These are phyloP conservation scores for Ceratoteleas bidentatus DNA, from an alignment of 1,140 invertebrate genomes.

Conservation along the genomic window DNA sequence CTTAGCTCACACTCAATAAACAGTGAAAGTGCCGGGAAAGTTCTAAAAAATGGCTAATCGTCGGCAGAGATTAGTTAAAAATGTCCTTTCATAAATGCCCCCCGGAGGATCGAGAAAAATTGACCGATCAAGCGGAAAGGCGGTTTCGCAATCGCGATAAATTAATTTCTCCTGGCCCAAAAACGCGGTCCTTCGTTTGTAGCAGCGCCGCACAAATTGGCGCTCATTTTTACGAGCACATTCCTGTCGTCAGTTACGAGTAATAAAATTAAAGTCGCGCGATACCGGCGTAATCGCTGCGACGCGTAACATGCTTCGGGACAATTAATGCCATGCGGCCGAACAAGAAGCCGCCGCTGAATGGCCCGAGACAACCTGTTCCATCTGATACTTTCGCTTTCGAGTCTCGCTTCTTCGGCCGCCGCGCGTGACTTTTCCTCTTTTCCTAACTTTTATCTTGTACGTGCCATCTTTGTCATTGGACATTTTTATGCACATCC, in stretches of 20 bases:
- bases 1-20: constrained; percentile 1
- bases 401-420: constrained; percentile 26
- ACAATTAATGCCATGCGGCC: constrained; percentile 28
- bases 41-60: constrained; percentile 21
- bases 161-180: too few species aligned
- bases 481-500: too few species aligned
- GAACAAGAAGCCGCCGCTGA: constrained; percentile 31
- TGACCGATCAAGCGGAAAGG: not conserved
- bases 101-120: not conserved
- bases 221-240: not conserved
- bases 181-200: too few species aligned
- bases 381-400: constrained; percentile 56
- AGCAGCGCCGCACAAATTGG: not conserved
- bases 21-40: constrained; percentile 18
- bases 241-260: constrained; percentile 28
- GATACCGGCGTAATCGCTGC: constrained; percentile 37
- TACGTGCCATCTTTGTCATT: too few species aligned
- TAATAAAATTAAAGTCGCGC: constrained; percentile 40
- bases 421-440: constrained; percentile 22
- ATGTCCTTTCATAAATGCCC: constrained; percentile 4
- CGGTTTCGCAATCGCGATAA: too few species aligned
- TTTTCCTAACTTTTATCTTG: too few species aligned
- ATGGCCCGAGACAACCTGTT: constrained; percentile 41
- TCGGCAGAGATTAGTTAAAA: constrained; percentile 5
- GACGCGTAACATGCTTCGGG: constrained; percentile 35